Conservation (phyloP, 1,140 invertebrate genomes). For the Heliconius nattereri region DNA sequence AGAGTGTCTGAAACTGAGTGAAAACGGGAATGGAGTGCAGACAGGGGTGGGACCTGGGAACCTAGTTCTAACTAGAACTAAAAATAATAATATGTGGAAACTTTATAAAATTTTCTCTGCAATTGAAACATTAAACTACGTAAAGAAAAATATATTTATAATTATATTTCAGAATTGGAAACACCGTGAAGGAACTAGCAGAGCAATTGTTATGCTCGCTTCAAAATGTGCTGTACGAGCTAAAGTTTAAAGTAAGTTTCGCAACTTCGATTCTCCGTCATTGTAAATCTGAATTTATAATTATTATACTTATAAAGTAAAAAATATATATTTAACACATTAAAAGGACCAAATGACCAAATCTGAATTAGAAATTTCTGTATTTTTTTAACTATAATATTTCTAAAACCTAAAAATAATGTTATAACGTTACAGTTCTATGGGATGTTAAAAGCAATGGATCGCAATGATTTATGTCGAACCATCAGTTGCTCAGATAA, state of each 20-base stretch:
- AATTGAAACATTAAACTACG: neutral
- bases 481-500: constrained; percentile 38
- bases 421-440: constrained; percentile 47
- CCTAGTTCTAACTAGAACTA: no score
- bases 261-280: neutral
- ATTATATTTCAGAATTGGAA: constrained; percentile 18
- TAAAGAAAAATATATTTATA: neutral
- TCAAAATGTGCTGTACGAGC: constrained; percentile 36
- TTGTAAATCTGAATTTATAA: no score
- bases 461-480: constrained; percentile 43
- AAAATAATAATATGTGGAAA: no score
- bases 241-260: constrained; percentile 43
- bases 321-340: no score
- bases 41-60: no score
- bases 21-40: no score
- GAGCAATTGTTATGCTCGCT: constrained; percentile 26
- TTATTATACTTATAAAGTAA: no score
- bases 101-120: no score
- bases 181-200: constrained; percentile 26
- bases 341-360: no score
- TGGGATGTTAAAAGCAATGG: constrained; percentile 36
- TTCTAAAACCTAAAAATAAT: neutral
- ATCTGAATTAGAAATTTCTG: neutral
- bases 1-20: no score
- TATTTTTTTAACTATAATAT: neutral